phyloP scores from a whole-genome alignment of 2,888 invertebrate genomes.

The Buathra laborator region DNA sequence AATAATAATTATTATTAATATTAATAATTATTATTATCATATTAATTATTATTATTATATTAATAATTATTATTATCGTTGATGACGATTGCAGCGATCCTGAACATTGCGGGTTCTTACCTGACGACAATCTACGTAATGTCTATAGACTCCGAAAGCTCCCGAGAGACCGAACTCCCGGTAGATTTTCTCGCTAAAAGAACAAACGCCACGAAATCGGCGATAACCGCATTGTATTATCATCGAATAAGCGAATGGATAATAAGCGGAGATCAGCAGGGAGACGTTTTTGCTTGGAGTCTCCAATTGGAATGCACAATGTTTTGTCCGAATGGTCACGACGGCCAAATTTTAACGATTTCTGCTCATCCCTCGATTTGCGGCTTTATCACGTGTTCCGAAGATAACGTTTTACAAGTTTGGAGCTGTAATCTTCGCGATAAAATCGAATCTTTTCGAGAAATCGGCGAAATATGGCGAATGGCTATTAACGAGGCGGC shows the following conservation, averaged over 20 bases:
- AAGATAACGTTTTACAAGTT: constrained; percentile 71
- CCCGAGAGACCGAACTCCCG: constrained; percentile 45
- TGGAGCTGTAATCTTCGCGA: constrained; percentile 76
- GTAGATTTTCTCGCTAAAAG: constrained; percentile 68
- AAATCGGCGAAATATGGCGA: constrained; percentile 66
- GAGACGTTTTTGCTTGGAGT: constrained; percentile 73
- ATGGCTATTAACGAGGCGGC: constrained; percentile 69
- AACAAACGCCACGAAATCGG: constrained; percentile 64
- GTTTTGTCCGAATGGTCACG: constrained; percentile 67
- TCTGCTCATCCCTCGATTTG: constrained; percentile 74
- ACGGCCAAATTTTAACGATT: constrained; percentile 60
- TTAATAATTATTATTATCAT: too few relatives aligned
- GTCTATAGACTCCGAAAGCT: constrained; percentile 66
- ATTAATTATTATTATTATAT: too few relatives aligned
- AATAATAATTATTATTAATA: too few relatives aligned
- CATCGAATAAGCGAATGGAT: constrained; percentile 73
- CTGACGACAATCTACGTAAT: constrained; percentile 74
- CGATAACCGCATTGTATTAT: constrained; percentile 73
- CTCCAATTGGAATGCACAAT: constrained; percentile 72
- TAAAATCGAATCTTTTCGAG: constrained; percentile 69
- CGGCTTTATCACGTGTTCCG: constrained; percentile 73
- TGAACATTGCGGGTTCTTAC: constrained; percentile 72
- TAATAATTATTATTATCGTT: too few relatives aligned
- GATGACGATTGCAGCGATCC: constrained; percentile 23
- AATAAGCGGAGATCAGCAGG: constrained; percentile 74